A percentile compares a stretch with the other conserved stretches of the same genome.
Conservation (phyloP, 2,888 invertebrate genomes). For the Leucophenga maculata region DNA sequence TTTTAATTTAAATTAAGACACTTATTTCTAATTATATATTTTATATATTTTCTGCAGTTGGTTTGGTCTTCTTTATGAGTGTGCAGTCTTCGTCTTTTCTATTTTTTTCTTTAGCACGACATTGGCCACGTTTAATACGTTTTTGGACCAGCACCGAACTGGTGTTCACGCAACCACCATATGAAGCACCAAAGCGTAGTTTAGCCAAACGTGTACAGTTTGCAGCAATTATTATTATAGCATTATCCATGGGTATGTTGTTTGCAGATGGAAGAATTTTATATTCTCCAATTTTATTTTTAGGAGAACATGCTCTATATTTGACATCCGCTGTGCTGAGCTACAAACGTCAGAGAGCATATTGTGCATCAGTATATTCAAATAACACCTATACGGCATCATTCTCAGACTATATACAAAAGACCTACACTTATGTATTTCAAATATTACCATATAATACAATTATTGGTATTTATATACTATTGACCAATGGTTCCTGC, state of each 20-base stretch:
- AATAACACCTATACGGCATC: slow-evolving; percentile 45
- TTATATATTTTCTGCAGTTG: no score
- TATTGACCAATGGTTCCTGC: slow-evolving; percentile 61
- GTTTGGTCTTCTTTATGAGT: slow-evolving; percentile 63
- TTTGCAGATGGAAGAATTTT: not conserved
- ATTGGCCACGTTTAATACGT: slow-evolving; percentile 66
- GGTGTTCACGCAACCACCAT: slow-evolving; percentile 63
- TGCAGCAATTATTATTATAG: slow-evolving; percentile 56
- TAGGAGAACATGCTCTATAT: slow-evolving; percentile 65
- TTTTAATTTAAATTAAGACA: not conserved
- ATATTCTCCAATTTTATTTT: no score
- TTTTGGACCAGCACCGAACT: slow-evolving; percentile 67
- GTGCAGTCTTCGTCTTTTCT: slow-evolving; percentile 58
- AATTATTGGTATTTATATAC: slow-evolving; percentile 41
- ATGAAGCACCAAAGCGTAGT: slow-evolving; percentile 53
- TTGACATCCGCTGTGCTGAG: slow-evolving; percentile 51
- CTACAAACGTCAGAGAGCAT: slow-evolving; percentile 43
- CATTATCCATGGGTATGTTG: slow-evolving; percentile 52
- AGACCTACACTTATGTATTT: slow-evolving; percentile 62
- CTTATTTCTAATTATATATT: no score
- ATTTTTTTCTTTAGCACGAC: slow-evolving; percentile 61
- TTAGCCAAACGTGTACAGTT: slow-evolving; percentile 57
- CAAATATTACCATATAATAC: slow-evolving; percentile 52
- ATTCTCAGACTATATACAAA: slow-evolving; percentile 50
- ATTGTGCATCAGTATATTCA: slow-evolving; percentile 43